Conservation (phyloP, 2,888 invertebrate genomes). For the Noctuana brunneofusca region DNA sequence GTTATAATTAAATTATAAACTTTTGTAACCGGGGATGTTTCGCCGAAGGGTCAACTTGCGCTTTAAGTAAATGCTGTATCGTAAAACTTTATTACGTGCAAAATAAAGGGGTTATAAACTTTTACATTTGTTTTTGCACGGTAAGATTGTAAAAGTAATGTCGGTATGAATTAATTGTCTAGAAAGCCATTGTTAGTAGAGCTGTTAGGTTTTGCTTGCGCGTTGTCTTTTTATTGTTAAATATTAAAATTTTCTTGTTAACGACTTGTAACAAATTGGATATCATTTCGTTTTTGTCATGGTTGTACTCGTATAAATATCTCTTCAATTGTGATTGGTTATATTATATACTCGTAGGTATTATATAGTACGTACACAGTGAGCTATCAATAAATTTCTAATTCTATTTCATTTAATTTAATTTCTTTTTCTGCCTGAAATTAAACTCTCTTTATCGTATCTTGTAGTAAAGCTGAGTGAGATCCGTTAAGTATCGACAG, state of each 20-base stretch:
- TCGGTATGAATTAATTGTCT: constrained; percentile 50
- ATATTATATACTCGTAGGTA: no score
- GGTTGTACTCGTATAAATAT: not conserved
- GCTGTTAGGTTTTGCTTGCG: constrained; percentile 20
- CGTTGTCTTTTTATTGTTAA: not conserved
- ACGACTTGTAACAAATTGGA: constrained; percentile 7
- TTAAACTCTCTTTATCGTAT: no score
- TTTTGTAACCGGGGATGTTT: constrained; percentile 58
- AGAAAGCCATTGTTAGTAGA: constrained; percentile 26
- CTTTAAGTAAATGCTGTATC: constrained; percentile 75
- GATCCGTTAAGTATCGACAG: no score
- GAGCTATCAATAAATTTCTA: no score
- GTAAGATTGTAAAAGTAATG: constrained; percentile 64
- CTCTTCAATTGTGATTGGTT: no score
- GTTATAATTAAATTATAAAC: constrained; percentile 82
- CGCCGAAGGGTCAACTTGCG: constrained; percentile 75
- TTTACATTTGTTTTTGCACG: constrained; percentile 66
- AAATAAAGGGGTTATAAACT: constrained; percentile 78
- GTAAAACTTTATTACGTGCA: constrained; percentile 80
- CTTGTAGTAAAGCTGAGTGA: no score
- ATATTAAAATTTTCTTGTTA: not conserved
- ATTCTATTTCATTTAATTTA: no score
- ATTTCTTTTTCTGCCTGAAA: no score
- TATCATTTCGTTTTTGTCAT: not conserved
- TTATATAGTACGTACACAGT: no score